These are phyloP conservation scores for Microcebus lehilahytsara DNA, from an alignment of 2,113 vertebrate species.

Conservation along the genomic window DNA sequence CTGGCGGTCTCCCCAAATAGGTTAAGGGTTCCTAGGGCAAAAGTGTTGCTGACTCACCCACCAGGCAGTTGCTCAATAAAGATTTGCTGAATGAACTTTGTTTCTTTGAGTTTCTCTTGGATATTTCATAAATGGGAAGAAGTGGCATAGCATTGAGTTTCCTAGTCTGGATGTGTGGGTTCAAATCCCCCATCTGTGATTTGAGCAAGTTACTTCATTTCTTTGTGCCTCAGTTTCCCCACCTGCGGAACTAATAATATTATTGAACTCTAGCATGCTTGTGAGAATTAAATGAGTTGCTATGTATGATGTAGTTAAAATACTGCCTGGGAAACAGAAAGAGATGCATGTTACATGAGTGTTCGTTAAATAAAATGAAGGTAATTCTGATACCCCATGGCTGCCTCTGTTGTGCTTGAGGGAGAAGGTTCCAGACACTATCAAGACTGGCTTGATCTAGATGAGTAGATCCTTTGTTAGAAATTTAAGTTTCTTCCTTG, in stretches of 20 bases:
- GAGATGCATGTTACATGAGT: background rate
- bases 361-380: background rate
- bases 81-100: conserved; percentile 11
- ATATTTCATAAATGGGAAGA: background rate
- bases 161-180: background rate
- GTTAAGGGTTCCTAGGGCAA: conserved; percentile 49
- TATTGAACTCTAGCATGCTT: background rate
- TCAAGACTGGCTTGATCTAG: background rate
- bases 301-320: background rate
- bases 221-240: background rate
- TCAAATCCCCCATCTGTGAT: background rate
- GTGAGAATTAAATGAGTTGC: background rate
- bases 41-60: conserved; percentile 57
- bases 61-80: conserved; percentile 34
- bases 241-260: background rate
- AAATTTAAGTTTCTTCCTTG: background rate
- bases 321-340: background rate
- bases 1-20: background rate
- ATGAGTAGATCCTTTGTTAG: background rate
- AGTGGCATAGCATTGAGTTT: background rate
- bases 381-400: background rate
- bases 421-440: background rate
- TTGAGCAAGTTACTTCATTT: background rate
- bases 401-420: background rate
- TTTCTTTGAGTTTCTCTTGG: conserved; percentile 32